Evolutionary conservation across 2,113 vertebrate species (phyloP), one percentile per base, ranked within the genome.

Genomic region (Eolophus roseicapilla): DNA sequence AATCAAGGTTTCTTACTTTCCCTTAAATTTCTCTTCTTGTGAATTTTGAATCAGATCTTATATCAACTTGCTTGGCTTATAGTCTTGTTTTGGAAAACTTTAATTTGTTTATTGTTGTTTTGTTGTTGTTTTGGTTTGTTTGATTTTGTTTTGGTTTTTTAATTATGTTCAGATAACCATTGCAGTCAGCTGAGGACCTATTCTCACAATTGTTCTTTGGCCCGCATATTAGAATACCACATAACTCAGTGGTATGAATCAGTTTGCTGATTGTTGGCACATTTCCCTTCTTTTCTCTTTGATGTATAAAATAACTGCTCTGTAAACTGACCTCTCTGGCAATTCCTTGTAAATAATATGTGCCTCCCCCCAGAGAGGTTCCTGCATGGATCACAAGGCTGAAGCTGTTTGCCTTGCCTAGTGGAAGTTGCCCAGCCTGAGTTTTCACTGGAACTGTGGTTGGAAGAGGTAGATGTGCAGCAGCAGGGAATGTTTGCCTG

Each of bases 201-300:
- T 39, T 87, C 44, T 76, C 19, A 73, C 29, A 63, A 53, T 43
- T 85, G 74, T 91, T 52, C 13, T 88, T 95, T 90, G 49, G 74
- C 46, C 41, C 70, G 11, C 68, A 86, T 39, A 35, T 82, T 88
- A 88, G 78, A 90, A 88, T 74, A 59, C 59, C 28, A 46, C 28
- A 60, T 88, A 83, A 79, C 75, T 88, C 76, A 94, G 57, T 59
- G 33, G 57, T 59, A 59, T 35, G 57, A 59, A 59, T 59, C 33
- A 59, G 57, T 59, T 16, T 35, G 57, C 33, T 35, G 49, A 70
- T 74, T 94, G 46, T 71, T 93, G 79, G 70, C 53, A 85, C 31
- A 41, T 91, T 87, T 95, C 62, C 65, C 62, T 82, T 95, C 43
- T 82, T 92, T 87, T 85, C 41, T 33, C 67, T 95, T 96, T 95